These are phyloP conservation scores for Catharus minimus DNA, from an alignment of 2,113 vertebrate genomes.

Conservation along the genomic window DNA sequence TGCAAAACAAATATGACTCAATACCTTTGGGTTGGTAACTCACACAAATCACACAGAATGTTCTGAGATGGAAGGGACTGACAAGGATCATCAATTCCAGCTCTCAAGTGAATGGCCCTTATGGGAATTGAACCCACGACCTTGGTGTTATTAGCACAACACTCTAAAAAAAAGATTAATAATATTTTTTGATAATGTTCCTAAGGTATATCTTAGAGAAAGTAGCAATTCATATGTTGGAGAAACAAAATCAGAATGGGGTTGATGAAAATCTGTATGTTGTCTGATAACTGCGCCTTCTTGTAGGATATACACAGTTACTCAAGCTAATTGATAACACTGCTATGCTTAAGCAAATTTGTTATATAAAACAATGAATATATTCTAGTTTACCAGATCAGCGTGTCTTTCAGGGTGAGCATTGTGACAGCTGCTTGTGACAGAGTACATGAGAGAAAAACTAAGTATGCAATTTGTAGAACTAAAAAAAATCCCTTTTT, in stretches of 20 bases:
- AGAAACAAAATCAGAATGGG: not conserved
- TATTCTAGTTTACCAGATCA: not conserved
- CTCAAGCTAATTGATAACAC: not conserved
- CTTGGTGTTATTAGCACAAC: not conserved
- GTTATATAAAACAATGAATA: not conserved
- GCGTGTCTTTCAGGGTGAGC: accelerated
- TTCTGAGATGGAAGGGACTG: not conserved
- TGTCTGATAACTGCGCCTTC: not conserved
- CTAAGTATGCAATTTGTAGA: not conserved
- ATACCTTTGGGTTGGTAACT: conserved; percentile 3
- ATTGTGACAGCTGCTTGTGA: not conserved
- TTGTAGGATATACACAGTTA: not conserved
- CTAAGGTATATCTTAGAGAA: not conserved
- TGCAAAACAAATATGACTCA: conserved; percentile 56
- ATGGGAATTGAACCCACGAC: not conserved
- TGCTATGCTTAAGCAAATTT: not conserved
- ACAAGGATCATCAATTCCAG: not conserved
- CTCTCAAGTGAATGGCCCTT: not conserved
- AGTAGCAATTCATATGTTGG: not conserved
- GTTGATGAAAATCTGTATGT: not conserved
- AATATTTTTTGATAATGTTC: not conserved
- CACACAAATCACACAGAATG: not conserved
- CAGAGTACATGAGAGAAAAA: not conserved
- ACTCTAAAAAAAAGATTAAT: not conserved
- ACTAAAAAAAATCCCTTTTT: not conserved